Conservation (phyloP, 2,797 vertebrate genomes). For the Tinamus major region DNA sequence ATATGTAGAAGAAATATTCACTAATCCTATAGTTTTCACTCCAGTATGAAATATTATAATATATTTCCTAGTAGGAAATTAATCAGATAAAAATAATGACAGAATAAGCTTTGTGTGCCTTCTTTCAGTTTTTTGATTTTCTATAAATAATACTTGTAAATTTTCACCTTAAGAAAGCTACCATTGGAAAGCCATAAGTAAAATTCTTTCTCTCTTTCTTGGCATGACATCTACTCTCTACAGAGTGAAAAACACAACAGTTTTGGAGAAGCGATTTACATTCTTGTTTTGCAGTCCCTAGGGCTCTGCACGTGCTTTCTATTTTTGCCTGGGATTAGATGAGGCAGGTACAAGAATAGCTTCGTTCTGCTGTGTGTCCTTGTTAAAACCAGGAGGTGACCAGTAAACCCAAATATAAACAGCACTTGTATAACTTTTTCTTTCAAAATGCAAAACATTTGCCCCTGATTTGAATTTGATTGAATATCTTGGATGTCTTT, state of each 20-base stretch:
- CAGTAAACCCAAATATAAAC: not conserved
- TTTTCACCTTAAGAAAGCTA: not conserved
- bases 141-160: not conserved
- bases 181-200: not conserved
- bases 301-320: not conserved
- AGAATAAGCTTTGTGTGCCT: not conserved
- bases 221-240: accelerated
- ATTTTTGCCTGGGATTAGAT: not conserved
- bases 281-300: not conserved
- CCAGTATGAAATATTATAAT: not conserved
- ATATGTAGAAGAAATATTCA: not conserved
- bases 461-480: not conserved
- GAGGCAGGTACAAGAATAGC: not conserved
- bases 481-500: not conserved
- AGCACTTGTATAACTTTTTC: not conserved
- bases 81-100: not conserved
- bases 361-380: not conserved
- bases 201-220: not conserved
- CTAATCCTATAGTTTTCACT: not conserved
- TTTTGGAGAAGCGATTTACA: not conserved
- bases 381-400: not conserved
- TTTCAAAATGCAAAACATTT: not conserved
- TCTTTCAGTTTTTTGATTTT: not conserved
- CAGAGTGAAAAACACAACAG: not conserved
- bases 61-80: not conserved